Evolutionary conservation across 2,888 invertebrate genomes (phyloP).

Genomic region (Microdon myrmicae): DNA sequence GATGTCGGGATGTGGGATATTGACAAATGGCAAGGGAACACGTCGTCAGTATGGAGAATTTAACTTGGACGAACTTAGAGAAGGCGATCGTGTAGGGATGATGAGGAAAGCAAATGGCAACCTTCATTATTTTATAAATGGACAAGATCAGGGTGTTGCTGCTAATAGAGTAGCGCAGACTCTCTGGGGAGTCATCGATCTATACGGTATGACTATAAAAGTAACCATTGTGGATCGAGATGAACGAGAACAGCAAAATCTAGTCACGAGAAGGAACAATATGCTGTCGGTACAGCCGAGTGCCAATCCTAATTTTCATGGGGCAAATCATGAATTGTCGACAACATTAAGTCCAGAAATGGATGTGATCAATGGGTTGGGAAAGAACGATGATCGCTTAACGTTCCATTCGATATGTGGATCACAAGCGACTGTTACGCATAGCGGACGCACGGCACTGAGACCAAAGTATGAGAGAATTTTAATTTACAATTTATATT

Average conservation of each 20-base stretch:
- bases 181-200: constrained; percentile 94
- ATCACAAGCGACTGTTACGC: constrained; percentile 90
- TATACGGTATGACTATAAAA: constrained; percentile 94
- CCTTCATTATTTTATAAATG: constrained; percentile 93
- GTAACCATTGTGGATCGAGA: constrained; percentile 88
- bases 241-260: constrained; percentile 79
- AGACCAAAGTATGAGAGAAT: constrained; percentile 82
- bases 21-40: constrained; percentile 96
- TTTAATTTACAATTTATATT: not conserved
- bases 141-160: constrained; percentile 91
- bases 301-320: constrained; percentile 50
- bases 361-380: constrained; percentile 59
- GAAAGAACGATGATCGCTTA: constrained; percentile 74
- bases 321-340: constrained; percentile 57
- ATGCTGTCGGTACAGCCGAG: constrained; percentile 60
- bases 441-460: constrained; percentile 89
- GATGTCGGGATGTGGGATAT: constrained; percentile 97
- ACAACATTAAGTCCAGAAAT: constrained; percentile 65
- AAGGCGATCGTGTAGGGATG: constrained; percentile 93
- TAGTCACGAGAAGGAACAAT: constrained; percentile 76
- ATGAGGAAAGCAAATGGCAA: constrained; percentile 85
- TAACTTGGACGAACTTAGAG: constrained; percentile 91
- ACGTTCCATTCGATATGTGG: constrained; percentile 93
- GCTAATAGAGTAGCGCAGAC: constrained; percentile 81
- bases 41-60: constrained; percentile 92